Evolutionary conservation across 1,140 invertebrate species (phyloP).

Genomic region (Meloidogyne chitwoodi): DNA sequence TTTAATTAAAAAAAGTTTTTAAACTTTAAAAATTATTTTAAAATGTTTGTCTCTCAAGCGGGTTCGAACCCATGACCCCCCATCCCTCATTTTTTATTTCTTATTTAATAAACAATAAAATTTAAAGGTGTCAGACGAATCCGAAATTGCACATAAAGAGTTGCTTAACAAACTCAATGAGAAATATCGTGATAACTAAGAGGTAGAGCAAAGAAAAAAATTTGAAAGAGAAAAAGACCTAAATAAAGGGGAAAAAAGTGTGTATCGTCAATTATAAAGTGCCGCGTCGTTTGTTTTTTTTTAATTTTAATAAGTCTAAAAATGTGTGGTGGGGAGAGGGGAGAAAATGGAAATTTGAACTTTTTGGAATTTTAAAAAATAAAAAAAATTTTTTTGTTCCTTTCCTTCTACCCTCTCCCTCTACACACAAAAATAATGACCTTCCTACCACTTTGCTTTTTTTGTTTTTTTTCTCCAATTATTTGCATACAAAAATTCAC

Average conservation of each 20-base stretch:
- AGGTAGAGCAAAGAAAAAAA: neutral
- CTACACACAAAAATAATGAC: too few relatives aligned
- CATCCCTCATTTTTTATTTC: too few relatives aligned
- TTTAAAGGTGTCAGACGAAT: slow-evolving; percentile 57
- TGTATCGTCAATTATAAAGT: neutral
- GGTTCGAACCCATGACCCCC: too few relatives aligned
- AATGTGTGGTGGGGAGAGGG: neutral
- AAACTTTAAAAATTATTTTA: too few relatives aligned
- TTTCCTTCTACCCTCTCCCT: too few relatives aligned
- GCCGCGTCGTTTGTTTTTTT: neutral
- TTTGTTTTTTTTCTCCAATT: neutral
- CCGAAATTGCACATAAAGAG: slow-evolving; percentile 56
- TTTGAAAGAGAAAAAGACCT: too few relatives aligned
- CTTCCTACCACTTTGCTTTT: neutral
- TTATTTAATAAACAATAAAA: neutral
- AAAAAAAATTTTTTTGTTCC: too few relatives aligned
- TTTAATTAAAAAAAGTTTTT: too few relatives aligned
- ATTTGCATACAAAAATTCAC: neutral
- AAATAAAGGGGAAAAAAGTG: neutral
- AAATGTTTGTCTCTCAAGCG: too few relatives aligned
- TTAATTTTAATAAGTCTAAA: neutral
- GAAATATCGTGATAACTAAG: slow-evolving; percentile 56
- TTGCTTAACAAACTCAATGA: slow-evolving; percentile 53
- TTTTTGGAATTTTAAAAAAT: neutral
- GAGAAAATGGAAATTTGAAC: neutral